Base-by-base conservation (phyloP, 1,140 invertebrate genomes). In the Armadillidium nasatum region DNA sequence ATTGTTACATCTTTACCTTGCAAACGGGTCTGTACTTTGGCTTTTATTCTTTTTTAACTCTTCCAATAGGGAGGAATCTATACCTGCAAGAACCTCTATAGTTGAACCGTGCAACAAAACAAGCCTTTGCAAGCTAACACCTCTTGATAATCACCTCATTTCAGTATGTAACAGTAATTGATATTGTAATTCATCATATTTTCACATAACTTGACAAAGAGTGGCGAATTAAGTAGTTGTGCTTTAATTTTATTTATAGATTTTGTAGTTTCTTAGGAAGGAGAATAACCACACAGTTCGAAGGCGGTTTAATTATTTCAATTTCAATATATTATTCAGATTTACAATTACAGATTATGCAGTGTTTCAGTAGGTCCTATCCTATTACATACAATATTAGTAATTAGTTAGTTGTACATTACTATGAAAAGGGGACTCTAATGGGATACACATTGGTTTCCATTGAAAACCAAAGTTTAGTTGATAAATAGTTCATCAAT, bases 1-100 rank as follows among this genome's bases (percentile, higher is more conserved):
- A 76, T 76, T 71, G 21, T 76, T 67, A 74, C 50, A 74, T 66
- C 74, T 76, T 76, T 78, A 72, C 73, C 77, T 44, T 78, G 77
- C 45, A 78, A 50, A 76, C 45, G 74, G 46, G 46, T 70, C 44
- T 79, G 71, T 69, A 72, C 54, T 67, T 76, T 33, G 33, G 66
- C 15, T 68, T 72, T 67, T 72, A 23, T 45, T 73, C 46, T 44
- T 76, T 60, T 76, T 79, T 60, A 77, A 73, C 44, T 76, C 72
- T n/a, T 33, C 69, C 60, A 70, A 46, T 73, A n/a, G 74, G 67
- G 22, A 69, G 77, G 75, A 4, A 68, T 79, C 67, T 50, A 72
- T 33, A 73, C 76, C 44, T 72, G 54, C 45, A n/a, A 72, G 69
- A 76, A 76, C 76, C 44, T 73, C 33, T 54, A 69, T 50, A 72